Conservation (phyloP, 2,888 invertebrate genomes). For the Eupeodes latifasciatus region DNA sequence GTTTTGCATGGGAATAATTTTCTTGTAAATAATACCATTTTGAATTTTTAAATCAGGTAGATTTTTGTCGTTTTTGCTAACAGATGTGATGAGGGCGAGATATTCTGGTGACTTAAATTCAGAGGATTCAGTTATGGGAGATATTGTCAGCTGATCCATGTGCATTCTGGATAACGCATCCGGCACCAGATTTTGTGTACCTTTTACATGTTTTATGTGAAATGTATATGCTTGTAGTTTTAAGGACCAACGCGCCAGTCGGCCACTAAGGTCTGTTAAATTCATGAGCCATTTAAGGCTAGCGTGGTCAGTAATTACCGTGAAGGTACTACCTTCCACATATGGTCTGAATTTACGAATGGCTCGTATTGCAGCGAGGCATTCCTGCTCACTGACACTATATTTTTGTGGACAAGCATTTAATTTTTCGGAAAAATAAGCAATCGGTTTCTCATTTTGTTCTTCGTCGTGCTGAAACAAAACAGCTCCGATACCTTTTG, state of each 20-base stretch:
- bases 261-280: constrained; percentile 1
- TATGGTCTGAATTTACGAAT: not conserved
- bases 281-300: not conserved
- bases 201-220: not conserved
- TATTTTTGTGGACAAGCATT: constrained; percentile 21
- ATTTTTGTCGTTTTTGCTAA: not conserved
- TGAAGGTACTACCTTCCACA: constrained; percentile 6
- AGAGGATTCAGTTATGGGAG: not conserved
- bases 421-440: not conserved
- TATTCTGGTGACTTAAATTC: not conserved
- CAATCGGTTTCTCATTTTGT: not conserved
- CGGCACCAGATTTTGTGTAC: constrained; percentile 6
- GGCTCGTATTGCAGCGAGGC: constrained; percentile 4
- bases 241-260: constrained; percentile 13
- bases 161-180: constrained; percentile 14
- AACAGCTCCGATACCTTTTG: not conserved
- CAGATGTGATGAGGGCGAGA: not conserved
- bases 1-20: not conserved
- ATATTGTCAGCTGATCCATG: constrained; percentile 1
- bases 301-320: constrained; percentile 3
- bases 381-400: constrained; percentile 24
- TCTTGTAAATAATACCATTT: constrained; percentile 2
- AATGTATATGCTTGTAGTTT: not conserved
- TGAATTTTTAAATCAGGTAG: not conserved
- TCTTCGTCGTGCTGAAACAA: not conserved